Base-by-base conservation (phyloP, 30 jellyfish, hydroid and myxozoan species). In the Morbakka virulenta region DNA sequence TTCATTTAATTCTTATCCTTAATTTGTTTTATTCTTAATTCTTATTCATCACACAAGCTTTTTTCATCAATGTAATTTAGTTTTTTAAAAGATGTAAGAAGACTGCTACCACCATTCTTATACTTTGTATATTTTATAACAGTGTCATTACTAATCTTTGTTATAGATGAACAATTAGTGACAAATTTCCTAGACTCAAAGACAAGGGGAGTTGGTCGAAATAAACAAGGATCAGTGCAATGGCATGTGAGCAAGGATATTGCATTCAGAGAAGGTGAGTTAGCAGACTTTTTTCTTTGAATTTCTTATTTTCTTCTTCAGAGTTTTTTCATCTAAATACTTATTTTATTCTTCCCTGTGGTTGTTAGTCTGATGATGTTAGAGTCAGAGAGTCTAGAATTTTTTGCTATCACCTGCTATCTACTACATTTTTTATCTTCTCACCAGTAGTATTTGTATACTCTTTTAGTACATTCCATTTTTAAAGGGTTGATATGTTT, bases 241-340 rank as follows among this genome's bases (percentile, higher is more conserved):
- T 89, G 97, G 97, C 34, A 52, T 62, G 72, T 83, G 2, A 76
- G 90, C 17, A 89, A 83, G 49, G 95, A 83, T 68, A 31, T 78
- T 4, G 71, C 74, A 70, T 83, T 83, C 30, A 71, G 47, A 67
- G 95, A 89, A 48, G 96, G 97, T 89, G 70, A 48, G 82, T 25
- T 25, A 13, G 24, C 4, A 3, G 12, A 12, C 21, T 28, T 27
- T 28, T 72, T 72, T 24, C 35, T 3, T 2, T 4, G 21, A 67
- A 28, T 2, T 67, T 17, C 64, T 6, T 67, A 20, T 11, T 28
- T 14, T 22, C 9, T 64, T 14, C n/a, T 9, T 6, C 25, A 29
- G 20, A 69, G 12, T 12, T 41, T 41, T 41, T 41, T 17, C n/a
- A n/a, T n/a, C n/a, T n/a, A n/a, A n/a, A n/a, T n/a, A n/a, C n/a